phyloP scores from a whole-genome alignment of 1,140 invertebrate genomes.

The Listronotus oregonensis region DNA sequence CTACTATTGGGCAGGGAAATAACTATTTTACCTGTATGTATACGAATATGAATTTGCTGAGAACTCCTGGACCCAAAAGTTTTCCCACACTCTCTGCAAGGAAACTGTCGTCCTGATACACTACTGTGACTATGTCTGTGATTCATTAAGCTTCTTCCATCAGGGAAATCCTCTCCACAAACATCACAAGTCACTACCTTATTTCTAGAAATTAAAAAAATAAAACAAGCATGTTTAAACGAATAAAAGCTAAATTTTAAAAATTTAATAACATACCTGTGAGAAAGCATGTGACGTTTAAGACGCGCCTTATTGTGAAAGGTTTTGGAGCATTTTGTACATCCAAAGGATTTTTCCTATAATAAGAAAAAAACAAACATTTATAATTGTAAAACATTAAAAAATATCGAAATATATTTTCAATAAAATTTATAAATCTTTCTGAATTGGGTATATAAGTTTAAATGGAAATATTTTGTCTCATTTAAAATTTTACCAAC shows the following conservation, averaged over 20 bases:
- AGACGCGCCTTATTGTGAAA: constrained; percentile 71
- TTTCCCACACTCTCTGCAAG: constrained; percentile 83
- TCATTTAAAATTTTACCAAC: too few species aligned
- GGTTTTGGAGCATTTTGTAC: constrained; percentile 67
- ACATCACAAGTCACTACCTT: constrained; percentile 72
- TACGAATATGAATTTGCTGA: constrained; percentile 88
- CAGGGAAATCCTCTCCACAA: constrained; percentile 73
- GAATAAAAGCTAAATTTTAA: too few species aligned
- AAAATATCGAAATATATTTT: too few species aligned
- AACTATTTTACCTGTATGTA: constrained; percentile 72
- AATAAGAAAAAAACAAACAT: constrained; percentile 2
- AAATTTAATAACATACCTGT: constrained; percentile 53
- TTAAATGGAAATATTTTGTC: too few species aligned
- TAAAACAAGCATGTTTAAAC: background rate
- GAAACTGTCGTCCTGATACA: constrained; percentile 70
- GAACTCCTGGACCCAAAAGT: constrained; percentile 88
- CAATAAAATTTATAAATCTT: too few species aligned
- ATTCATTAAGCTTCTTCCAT: constrained; percentile 70
- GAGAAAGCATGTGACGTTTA: constrained; percentile 69
- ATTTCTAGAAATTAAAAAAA: constrained; percentile 51
- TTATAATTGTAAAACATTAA: too few species aligned
- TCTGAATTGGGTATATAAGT: too few species aligned
- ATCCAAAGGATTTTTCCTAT: constrained; percentile 58
- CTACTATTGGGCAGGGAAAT: too few species aligned
- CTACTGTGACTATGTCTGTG: constrained; percentile 66